These are phyloP conservation scores for Listrodromus nycthemerus DNA, from an alignment of 2,888 invertebrate genomes.

Conservation along the genomic window DNA sequence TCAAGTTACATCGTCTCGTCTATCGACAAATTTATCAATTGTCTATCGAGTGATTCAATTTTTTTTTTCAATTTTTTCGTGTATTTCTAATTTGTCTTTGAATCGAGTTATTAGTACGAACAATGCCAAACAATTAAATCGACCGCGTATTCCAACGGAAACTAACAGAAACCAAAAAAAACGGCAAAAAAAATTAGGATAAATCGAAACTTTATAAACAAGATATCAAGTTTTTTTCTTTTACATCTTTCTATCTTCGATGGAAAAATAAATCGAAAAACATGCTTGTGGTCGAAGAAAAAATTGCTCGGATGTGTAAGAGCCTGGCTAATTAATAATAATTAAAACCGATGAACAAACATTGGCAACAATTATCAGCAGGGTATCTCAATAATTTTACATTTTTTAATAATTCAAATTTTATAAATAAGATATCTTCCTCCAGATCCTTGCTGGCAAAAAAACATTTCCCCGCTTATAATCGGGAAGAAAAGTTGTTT, in stretches of 20 bases:
- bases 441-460: too few species aligned
- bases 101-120: not conserved
- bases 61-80: not conserved
- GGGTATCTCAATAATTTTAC: too few species aligned
- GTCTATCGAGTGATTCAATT: not conserved
- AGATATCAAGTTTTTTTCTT: not conserved
- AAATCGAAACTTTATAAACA: not conserved
- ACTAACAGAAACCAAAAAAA: not conserved
- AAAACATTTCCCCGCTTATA: too few species aligned
- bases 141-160: too few species aligned
- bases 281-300: too few species aligned
- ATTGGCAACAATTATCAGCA: too few species aligned
- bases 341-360: not conserved
- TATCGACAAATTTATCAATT: not conserved
- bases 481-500: too few species aligned
- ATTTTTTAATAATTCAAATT: too few species aligned
- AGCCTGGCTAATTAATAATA: not conserved
- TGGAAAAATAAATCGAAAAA: not conserved
- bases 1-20: conserved; percentile 4
- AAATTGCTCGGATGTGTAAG: too few species aligned
- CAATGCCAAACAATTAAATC: not conserved
- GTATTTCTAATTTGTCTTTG: not conserved
- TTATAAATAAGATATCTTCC: too few species aligned
- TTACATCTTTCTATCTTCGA: not conserved
- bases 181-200: not conserved